Evolutionary conservation across 1,140 invertebrate species (phyloP).

Genomic region (Habropoda laboriosa): DNA sequence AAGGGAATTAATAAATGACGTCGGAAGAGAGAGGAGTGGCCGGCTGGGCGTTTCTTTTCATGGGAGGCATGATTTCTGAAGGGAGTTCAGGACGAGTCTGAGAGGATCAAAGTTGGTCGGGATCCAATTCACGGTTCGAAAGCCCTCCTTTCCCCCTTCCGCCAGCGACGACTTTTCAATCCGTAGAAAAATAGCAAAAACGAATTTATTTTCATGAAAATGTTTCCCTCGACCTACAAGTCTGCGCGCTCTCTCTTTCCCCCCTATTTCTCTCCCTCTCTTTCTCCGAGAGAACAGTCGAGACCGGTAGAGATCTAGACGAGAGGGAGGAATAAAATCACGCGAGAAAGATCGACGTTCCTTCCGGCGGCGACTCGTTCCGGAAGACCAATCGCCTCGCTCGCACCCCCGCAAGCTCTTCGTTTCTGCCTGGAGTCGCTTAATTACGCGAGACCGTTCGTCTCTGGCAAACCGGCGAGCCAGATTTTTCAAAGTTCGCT

Average conservation of each 20-base stretch:
- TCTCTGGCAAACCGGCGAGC: not conserved
- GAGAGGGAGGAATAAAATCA: not conserved
- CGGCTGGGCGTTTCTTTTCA: slow-evolving; percentile 57
- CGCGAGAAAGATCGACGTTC: slow-evolving; percentile 15
- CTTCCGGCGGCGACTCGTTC: not conserved
- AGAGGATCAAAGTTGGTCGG: slow-evolving; percentile 61
- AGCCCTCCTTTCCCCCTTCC: not conserved
- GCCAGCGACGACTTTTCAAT: slow-evolving; percentile 41
- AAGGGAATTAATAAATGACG: slow-evolving; percentile 71
- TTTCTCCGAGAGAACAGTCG: not conserved
- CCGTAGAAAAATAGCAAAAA: slow-evolving; percentile 54
- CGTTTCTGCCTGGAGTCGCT: not conserved
- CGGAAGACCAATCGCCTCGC: slow-evolving; percentile 21
- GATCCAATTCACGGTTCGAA: slow-evolving; percentile 62
- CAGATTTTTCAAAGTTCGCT: not conserved
- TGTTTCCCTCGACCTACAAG: slow-evolving; percentile 41
- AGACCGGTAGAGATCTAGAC: not conserved
- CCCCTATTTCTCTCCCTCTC: not conserved
- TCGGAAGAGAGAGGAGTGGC: slow-evolving; percentile 17
- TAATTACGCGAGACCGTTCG: slow-evolving; percentile 20
- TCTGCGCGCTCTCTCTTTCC: not conserved
- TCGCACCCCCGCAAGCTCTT: not conserved
- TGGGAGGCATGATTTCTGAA: slow-evolving; percentile 56
- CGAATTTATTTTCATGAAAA: slow-evolving; percentile 65
- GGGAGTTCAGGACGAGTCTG: slow-evolving; percentile 27